A percentile compares a stretch with the other conserved stretches of the same genome.
phyloP scores from a whole-genome alignment of 2,888 invertebrate genomes.

The Apamea crenata region DNA sequence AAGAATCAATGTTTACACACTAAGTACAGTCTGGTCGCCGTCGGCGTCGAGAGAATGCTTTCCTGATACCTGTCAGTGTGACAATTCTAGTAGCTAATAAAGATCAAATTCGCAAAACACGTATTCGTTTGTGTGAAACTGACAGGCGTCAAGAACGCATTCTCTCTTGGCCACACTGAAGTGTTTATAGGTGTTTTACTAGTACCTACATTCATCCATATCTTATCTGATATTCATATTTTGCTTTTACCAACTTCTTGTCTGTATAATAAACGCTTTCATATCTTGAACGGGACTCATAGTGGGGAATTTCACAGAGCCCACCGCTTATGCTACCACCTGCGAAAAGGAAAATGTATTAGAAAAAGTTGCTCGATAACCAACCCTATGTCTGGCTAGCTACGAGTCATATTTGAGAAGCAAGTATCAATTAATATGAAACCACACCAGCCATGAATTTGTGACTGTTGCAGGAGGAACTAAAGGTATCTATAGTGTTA shows the following conservation, averaged over 20 bases:
- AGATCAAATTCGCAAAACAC: not conserved
- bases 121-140: not conserved
- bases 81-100: not conserved
- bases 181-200: not conserved
- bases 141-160: not conserved
- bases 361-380: constrained; percentile 67
- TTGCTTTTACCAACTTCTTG: constrained; percentile 69
- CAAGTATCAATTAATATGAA: constrained; percentile 72
- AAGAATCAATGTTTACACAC: not conserved
- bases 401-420: constrained; percentile 64
- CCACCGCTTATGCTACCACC: constrained; percentile 78
- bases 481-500: constrained; percentile 68
- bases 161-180: not conserved
- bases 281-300: constrained; percentile 68
- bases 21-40: not conserved
- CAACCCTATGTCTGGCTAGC: constrained; percentile 44
- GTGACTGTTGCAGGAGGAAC: constrained; percentile 76
- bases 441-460: constrained; percentile 73
- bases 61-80: not conserved
- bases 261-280: constrained; percentile 74
- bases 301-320: constrained; percentile 78
- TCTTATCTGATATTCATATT: constrained; percentile 63
- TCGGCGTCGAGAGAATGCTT: not conserved
- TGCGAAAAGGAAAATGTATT: constrained; percentile 79
- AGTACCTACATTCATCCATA: not conserved